These are phyloP conservation scores for Cyprinodon variegatus DNA, from an alignment of 2,113 vertebrate species.

Conservation along the genomic window DNA sequence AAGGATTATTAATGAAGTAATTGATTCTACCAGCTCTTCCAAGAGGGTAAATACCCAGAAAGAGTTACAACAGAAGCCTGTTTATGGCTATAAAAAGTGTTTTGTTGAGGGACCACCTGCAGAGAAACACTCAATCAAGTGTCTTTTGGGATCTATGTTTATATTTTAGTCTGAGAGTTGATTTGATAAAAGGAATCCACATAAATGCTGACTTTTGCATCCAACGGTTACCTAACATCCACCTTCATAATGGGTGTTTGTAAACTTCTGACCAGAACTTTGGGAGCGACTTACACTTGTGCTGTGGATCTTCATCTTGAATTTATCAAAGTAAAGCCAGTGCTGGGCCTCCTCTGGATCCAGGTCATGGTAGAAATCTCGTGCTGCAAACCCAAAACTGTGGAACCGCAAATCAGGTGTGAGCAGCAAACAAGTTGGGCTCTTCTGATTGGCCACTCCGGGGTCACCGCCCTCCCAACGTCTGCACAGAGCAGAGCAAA, in stretches of 20 bases:
- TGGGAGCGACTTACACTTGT: slow-evolving; percentile 80
- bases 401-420: slow-evolving; percentile 92
- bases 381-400: slow-evolving; percentile 93
- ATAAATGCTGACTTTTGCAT: too few relatives aligned
- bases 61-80: not conserved
- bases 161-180: not conserved
- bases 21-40: not conserved
- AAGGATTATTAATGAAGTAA: not conserved
- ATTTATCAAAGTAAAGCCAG: slow-evolving; percentile 98
- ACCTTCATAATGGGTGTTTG: not conserved
- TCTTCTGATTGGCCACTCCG: slow-evolving; percentile 97
- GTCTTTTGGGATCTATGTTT: not conserved
- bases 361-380: slow-evolving; percentile 94
- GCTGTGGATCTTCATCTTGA: slow-evolving; percentile 99
- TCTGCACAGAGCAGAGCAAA: slow-evolving; percentile 69
- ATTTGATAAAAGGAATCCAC: too few relatives aligned
- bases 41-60: too few relatives aligned
- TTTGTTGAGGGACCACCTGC: not conserved
- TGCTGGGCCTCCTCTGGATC: slow-evolving; percentile 92
- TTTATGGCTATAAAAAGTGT: not conserved
- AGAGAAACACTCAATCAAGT: not conserved
- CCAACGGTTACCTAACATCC: too few relatives aligned
- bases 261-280: not conserved
- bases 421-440: slow-evolving; percentile 92
- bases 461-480: slow-evolving; percentile 98